phyloP scores from a whole-genome alignment of 2,797 vertebrate genomes.

The Poecilia wingei region DNA sequence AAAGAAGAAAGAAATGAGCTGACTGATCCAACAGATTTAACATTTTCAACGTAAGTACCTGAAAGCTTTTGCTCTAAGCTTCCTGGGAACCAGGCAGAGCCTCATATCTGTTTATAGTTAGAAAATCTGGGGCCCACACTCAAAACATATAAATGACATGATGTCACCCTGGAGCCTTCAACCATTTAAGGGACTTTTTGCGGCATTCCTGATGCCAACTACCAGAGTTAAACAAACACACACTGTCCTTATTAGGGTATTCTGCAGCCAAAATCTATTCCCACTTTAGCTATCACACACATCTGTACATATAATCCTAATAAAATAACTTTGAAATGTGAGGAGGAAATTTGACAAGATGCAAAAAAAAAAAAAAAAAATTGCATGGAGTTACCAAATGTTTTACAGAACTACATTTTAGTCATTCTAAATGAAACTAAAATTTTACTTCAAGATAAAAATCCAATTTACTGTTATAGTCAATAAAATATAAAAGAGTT shows the following conservation, averaged over 20 bases:
- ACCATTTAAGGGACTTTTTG: conserved; percentile 58
- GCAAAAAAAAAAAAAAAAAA: background rate
- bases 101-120: conserved; percentile 31
- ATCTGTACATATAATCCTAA: background rate
- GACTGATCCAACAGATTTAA: background rate
- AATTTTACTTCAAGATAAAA: background rate
- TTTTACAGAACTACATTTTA: background rate
- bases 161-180: conserved; percentile 26
- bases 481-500: background rate
- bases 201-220: background rate
- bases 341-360: background rate
- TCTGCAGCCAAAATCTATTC: background rate
- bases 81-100: conserved; percentile 35
- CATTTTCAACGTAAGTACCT: background rate
- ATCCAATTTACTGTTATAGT: background rate
- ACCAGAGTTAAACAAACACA: background rate
- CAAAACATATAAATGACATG: conserved; percentile 49
- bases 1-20: background rate
- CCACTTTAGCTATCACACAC: background rate
- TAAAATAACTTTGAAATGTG: background rate
- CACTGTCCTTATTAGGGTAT: background rate
- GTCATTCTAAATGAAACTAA: background rate
- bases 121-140: conserved; percentile 17
- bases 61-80: conserved; percentile 42
- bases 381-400: background rate